Evolutionary conservation across 2,888 invertebrate species (phyloP).

Genomic region (Cynaeus angustus): DNA sequence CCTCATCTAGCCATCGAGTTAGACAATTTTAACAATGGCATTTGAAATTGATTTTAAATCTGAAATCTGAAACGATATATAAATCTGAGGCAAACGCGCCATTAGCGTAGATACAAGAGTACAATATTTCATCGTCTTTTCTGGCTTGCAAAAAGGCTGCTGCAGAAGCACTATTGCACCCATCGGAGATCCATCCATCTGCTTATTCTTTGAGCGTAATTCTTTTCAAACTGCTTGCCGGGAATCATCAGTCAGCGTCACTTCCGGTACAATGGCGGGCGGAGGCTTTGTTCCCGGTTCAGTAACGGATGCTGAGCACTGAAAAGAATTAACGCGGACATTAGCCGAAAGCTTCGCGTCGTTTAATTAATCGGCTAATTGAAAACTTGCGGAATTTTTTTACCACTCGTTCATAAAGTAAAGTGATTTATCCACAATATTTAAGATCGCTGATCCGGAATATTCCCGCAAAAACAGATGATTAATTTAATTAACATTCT

Average conservation of each 20-base stretch:
- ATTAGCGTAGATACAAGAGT: conserved; percentile 66
- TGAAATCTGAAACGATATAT: conserved; percentile 52
- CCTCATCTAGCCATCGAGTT: no score
- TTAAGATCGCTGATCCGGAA: conserved; percentile 55
- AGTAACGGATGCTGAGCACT: conserved; percentile 60
- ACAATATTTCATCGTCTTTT: conserved; percentile 66
- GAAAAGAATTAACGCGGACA: conserved; percentile 68
- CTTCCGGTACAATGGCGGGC: conserved; percentile 70
- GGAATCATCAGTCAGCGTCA: conserved; percentile 72
- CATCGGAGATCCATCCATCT: conserved; percentile 69
- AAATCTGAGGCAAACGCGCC: conserved; percentile 64
- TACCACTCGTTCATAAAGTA: conserved; percentile 54
- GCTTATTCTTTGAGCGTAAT: conserved; percentile 69
- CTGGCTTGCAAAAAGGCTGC: conserved; percentile 60
- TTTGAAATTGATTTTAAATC: conserved; percentile 47
- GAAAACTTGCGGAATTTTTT: conserved; percentile 66
- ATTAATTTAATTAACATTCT: conserved; percentile 60
- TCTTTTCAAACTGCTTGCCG: conserved; percentile 68
- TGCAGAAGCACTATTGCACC: conserved; percentile 64
- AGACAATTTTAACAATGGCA: conserved; percentile 27
- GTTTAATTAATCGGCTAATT: conserved; percentile 70
- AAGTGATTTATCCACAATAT: conserved; percentile 58
- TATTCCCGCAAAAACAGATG: conserved; percentile 56
- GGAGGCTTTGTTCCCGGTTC: conserved; percentile 66
- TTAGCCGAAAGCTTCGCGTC: conserved; percentile 62